These are phyloP conservation scores for Plumapathes pennacea DNA, from an alignment of 92 coral and sea anemone species.

Conservation along the genomic window DNA sequence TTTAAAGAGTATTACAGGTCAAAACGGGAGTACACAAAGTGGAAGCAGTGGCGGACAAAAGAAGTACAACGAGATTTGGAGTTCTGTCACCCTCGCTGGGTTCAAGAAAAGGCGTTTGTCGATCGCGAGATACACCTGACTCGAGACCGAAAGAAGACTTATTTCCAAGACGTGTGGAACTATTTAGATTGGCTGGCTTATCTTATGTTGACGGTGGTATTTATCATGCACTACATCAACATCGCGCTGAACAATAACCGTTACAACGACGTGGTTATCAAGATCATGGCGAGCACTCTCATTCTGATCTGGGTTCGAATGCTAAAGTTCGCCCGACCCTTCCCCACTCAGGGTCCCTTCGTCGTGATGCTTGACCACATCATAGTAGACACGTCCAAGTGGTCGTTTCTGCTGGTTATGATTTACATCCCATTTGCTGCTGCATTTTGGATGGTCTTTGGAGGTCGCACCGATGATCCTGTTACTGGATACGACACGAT, in stretches of 20 bases:
- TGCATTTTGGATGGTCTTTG: conserved; percentile 73
- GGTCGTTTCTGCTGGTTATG: conserved; percentile 66
- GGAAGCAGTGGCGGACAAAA: conserved; percentile 58
- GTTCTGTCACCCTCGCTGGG: conserved; percentile 84
- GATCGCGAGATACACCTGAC: conserved; percentile 53
- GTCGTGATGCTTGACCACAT: conserved; percentile 81
- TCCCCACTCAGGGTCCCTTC: conserved; percentile 74
- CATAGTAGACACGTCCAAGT: conserved; percentile 58
- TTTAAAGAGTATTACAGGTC: conserved; percentile 61
- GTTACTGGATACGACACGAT: conserved; percentile 53
- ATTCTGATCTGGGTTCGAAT: conserved; percentile 76
- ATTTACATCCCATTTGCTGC: conserved; percentile 72
- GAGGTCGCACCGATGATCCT: conserved; percentile 26
- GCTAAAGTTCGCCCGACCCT: conserved; percentile 78
- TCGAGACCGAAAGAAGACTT: conserved; percentile 42
- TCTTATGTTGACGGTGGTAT: conserved; percentile 52
- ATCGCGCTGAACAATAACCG: conserved; percentile 13
- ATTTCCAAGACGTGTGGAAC: conserved; percentile 80
- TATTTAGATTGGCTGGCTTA: conserved; percentile 78
- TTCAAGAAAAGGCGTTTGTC: conserved; percentile 61
- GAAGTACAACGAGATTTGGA: conserved; percentile 64
- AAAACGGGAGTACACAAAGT: conserved; percentile 42
- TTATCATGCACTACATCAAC: conserved; percentile 53
- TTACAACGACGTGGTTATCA: conserved; percentile 35
- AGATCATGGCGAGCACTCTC: conserved; percentile 54